Evolutionary conservation across 1,140 invertebrate genomes (phyloP).

Genomic region (honey bee (Apis mellifera)): Amel_HAv3.1 CM009938.2:4406001-4406500

Average conservation of each 20-base stretch:
- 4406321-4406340: constrained; percentile 25
- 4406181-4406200: too few relatives aligned
- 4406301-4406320: background rate
- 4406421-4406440: background rate
- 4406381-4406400: background rate
- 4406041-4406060: too few relatives aligned
- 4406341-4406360: constrained; percentile 10
- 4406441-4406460: background rate
- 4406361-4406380: background rate
- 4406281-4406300: constrained; percentile 1
- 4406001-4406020: too few relatives aligned
- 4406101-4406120: too few relatives aligned
- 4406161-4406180: too few relatives aligned
- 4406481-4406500: too few relatives aligned
- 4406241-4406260: background rate
- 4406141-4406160: too few relatives aligned
- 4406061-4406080: too few relatives aligned
- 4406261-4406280: constrained; percentile 1
- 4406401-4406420: background rate
- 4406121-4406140: too few relatives aligned
- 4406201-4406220: too few relatives aligned
- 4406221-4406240: background rate
- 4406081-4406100: too few relatives aligned
- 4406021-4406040: too few relatives aligned
- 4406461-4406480: background rate